phyloP scores from a whole-genome alignment of 1,140 invertebrate species.

The Drosophila eugracilis region DNA sequence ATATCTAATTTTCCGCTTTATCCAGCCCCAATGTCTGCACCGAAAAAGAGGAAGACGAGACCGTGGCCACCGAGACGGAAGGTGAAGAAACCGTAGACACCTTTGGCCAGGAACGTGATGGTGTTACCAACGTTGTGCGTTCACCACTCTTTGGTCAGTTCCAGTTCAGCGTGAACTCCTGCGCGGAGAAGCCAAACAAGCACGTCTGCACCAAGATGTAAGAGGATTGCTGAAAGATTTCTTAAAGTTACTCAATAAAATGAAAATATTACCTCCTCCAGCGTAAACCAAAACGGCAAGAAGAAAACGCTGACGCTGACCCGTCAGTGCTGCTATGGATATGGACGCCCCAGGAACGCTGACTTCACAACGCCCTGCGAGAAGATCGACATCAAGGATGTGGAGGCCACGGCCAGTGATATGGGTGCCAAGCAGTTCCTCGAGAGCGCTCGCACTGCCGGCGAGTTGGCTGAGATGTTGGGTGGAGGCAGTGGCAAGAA shows the following conservation, averaged over 20 bases:
- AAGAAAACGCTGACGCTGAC: slow-evolving; percentile 86
- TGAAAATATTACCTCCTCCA: slow-evolving; percentile 45
- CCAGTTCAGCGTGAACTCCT: slow-evolving; percentile 86
- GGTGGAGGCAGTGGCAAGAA: slow-evolving; percentile 81
- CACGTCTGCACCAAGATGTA: slow-evolving; percentile 87
- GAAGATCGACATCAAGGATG: slow-evolving; percentile 86
- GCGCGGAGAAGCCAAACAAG: slow-evolving; percentile 86
- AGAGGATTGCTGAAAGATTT: slow-evolving; percentile 53
- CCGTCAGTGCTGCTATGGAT: slow-evolving; percentile 88
- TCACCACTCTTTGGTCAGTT: slow-evolving; percentile 84
- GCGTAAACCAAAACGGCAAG: slow-evolving; percentile 86
- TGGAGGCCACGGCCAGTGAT: slow-evolving; percentile 86
- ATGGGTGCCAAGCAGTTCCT: slow-evolving; percentile 86
- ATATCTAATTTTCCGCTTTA: not conserved
- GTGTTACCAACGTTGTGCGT: slow-evolving; percentile 55
- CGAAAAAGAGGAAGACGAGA: slow-evolving; percentile 74
- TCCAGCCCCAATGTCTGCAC: slow-evolving; percentile 78
- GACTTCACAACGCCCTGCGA: slow-evolving; percentile 85
- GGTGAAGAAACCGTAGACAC: slow-evolving; percentile 70
- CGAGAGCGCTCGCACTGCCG: slow-evolving; percentile 85
- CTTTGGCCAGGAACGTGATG: slow-evolving; percentile 78
- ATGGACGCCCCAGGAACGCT: slow-evolving; percentile 84
- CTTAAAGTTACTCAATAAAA: not conserved
- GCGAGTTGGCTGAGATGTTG: slow-evolving; percentile 84
- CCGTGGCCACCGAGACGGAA: slow-evolving; percentile 59